Evolutionary conservation across 2,113 vertebrate species (phyloP).

Genomic region (Phyllopteryx taeniolatus): DNA sequence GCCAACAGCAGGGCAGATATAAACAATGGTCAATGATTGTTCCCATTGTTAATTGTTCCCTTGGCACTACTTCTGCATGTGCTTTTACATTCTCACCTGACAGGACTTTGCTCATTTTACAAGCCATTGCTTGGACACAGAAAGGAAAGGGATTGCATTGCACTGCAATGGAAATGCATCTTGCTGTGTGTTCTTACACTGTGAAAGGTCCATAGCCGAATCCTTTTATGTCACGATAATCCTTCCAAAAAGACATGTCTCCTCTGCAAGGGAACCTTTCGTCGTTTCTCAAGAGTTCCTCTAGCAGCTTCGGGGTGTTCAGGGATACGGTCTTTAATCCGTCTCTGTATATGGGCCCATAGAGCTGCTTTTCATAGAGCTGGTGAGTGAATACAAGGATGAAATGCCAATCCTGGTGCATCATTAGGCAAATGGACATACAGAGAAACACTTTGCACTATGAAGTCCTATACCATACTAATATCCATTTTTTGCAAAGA

Average conservation of each 20-base stretch:
- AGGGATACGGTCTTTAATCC: conserved; percentile 64
- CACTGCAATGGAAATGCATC: neutral
- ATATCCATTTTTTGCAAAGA: no score
- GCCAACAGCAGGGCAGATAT: no score
- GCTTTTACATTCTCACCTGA: neutral
- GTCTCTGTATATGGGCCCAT: conserved; percentile 82
- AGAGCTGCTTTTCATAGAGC: conserved; percentile 74
- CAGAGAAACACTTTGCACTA: neutral
- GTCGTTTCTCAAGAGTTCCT: conserved; percentile 86
- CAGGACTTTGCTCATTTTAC: conserved; percentile 2
- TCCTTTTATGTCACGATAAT: conserved; percentile 77
- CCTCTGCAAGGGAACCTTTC: conserved; percentile 82
- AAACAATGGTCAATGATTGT: neutral
- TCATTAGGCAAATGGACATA: neutral
- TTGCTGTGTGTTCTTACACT: conserved; percentile 73
- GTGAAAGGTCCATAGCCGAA: conserved; percentile 86
- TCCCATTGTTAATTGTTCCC: no score
- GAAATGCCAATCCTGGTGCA: neutral
- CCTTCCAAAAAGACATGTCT: conserved; percentile 84
- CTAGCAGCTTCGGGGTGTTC: conserved; percentile 78
- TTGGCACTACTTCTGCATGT: neutral
- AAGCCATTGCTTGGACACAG: neutral
- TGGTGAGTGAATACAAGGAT: conserved; percentile 15
- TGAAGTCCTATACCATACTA: no score
- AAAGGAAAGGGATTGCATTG: neutral